A percentile compares a stretch with the other conserved stretches of the same genome.
Conservation (phyloP, 2,113 vertebrate species). For the Naja naja region DNA sequence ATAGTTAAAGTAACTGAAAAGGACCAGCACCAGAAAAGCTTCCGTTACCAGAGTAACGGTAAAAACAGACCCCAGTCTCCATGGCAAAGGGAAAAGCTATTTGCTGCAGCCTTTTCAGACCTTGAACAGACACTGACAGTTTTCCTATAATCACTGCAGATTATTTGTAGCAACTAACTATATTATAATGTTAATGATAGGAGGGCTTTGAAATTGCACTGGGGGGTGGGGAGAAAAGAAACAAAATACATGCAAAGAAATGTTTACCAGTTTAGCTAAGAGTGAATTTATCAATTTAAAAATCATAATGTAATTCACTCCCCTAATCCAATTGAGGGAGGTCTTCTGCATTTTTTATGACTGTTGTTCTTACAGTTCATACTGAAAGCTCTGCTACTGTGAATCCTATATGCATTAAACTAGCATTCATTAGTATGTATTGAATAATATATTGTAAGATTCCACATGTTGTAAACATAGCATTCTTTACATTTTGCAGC, state of each 20-base stretch:
- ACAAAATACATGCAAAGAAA: slow-evolving; percentile 47
- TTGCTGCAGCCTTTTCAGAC: slow-evolving; percentile 92
- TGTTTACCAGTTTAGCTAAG: slow-evolving; percentile 43
- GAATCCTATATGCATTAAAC: background rate
- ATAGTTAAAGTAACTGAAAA: slow-evolving; percentile 92
- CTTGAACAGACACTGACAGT: slow-evolving; percentile 84
- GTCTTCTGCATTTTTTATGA: slow-evolving; percentile 15
- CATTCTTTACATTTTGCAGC: slow-evolving; percentile 21
- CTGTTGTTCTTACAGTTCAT: slow-evolving; percentile 24
- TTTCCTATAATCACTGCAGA: slow-evolving; percentile 86
- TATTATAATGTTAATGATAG: slow-evolving; percentile 81
- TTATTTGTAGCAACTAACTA: slow-evolving; percentile 82
- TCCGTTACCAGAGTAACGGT: slow-evolving; percentile 97
- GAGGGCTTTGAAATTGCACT: slow-evolving; percentile 72
- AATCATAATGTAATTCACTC: slow-evolving; percentile 50
- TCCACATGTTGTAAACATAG: background rate
- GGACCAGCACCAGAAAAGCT: slow-evolving; percentile 82
- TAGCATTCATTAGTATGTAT: background rate
- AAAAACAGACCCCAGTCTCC: slow-evolving; percentile 89
- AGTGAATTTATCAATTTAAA: slow-evolving; percentile 52
- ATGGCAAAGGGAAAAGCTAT: slow-evolving; percentile 93
- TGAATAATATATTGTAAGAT: slow-evolving; percentile 17
- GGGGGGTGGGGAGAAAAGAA: slow-evolving; percentile 2
- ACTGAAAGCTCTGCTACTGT: background rate
- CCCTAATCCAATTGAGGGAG: slow-evolving; percentile 39